A percentile compares a stretch with the other conserved stretches of the same genome.
phyloP scores from a whole-genome alignment of 2,888 invertebrate species.

The Trissolcus japonicus region DNA sequence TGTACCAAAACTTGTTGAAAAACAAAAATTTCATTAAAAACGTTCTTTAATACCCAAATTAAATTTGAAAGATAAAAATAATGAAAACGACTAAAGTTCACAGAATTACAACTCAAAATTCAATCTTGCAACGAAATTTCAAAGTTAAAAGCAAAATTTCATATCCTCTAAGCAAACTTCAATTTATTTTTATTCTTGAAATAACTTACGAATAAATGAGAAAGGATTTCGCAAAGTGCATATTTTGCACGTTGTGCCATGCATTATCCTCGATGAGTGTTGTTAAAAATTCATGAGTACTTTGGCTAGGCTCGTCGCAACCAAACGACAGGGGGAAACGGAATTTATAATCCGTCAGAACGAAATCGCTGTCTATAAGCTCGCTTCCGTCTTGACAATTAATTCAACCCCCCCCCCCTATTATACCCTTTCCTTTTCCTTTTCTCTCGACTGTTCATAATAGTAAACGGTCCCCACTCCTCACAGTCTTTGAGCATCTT shows the following conservation, averaged over 20 bases:
- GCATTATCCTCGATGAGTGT: conserved; percentile 49
- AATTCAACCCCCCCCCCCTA: conserved; percentile 15
- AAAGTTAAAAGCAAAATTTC: no score
- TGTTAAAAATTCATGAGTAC: conserved; percentile 61
- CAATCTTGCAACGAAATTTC: no score
- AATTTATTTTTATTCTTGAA: no score
- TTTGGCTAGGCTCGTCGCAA: conserved; percentile 41
- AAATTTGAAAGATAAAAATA: no score
- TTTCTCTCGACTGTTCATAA: not conserved
- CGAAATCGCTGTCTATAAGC: conserved; percentile 49
- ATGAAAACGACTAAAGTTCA: no score
- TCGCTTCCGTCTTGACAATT: conserved; percentile 42
- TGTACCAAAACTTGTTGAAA: no score
- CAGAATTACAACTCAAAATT: no score
- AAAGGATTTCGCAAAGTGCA: conserved; percentile 33
- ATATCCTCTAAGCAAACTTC: no score
- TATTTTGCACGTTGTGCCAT: conserved; percentile 51
- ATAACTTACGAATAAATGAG: no score
- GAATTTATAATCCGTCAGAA: conserved; percentile 52
- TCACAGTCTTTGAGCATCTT: conserved; percentile 18
- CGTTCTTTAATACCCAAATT: no score
- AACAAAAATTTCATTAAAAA: no score
- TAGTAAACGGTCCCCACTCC: not conserved
- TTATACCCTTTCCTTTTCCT: not conserved
- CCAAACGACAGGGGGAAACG: conserved; percentile 38